These are phyloP conservation scores for Drosophila pallidifrons DNA, from an alignment of 1,140 invertebrate genomes.

Conservation along the genomic window DNA sequence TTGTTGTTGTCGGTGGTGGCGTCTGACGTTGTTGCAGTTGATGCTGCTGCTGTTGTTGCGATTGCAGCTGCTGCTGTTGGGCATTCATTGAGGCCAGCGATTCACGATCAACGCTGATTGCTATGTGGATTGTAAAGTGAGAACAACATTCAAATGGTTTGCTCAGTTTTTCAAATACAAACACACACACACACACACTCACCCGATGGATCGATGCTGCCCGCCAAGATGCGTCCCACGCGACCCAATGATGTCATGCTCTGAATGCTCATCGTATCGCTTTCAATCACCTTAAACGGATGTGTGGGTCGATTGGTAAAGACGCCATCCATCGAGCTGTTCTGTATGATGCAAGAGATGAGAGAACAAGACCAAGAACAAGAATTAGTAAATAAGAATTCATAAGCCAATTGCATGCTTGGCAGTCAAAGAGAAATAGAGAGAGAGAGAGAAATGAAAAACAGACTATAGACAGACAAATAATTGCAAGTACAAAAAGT, in stretches of 20 bases:
- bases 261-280: constrained; percentile 93
- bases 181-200: constrained; percentile 20
- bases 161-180: constrained; percentile 24
- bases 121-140: constrained; percentile 32
- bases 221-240: constrained; percentile 90
- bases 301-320: constrained; percentile 87
- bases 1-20: constrained; percentile 31
- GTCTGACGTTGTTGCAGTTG: constrained; percentile 47
- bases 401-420: constrained; percentile 10
- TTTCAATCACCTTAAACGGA: constrained; percentile 93
- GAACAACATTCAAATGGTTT: constrained; percentile 19
- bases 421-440: not conserved
- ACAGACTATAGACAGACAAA: constrained; percentile 18
- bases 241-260: constrained; percentile 94
- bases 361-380: not conserved
- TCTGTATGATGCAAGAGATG: constrained; percentile 58
- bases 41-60: constrained; percentile 46
- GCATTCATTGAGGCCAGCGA: constrained; percentile 74
- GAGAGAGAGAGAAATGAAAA: constrained; percentile 11
- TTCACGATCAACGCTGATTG: constrained; percentile 81
- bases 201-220: constrained; percentile 87
- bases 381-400: constrained; percentile 30
- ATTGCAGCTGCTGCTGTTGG: constrained; percentile 24
- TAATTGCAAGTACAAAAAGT: not conserved
- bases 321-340: constrained; percentile 87